Evolutionary conservation across 2,888 invertebrate genomes (phyloP), one percentile per base, ranked within the genome.

Genomic region (Tenthredo amoena): DNA sequence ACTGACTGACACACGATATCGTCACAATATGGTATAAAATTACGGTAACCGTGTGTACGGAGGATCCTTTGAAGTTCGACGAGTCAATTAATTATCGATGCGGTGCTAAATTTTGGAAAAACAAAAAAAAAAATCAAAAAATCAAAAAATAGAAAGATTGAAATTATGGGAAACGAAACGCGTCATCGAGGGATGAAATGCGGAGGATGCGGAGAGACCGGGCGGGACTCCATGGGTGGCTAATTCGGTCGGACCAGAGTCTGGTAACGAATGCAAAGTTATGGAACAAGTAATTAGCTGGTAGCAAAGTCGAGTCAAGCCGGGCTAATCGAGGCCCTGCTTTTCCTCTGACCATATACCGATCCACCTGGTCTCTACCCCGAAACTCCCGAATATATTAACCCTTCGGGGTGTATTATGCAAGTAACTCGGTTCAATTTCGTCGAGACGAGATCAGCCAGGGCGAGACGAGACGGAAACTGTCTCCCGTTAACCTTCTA

Each of bases 211-310:
- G 15, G 5, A 15, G 15, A 50, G 55, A 7, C 55, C n/a, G 55
- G 2, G 55, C n/a, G 55, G 2, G 55, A n/a, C 55, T 7, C 50
- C 5, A 5, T 21, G 21, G 12, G 2, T 12, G n/a, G 12, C 37
- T 21, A 43, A 43, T 21, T 37, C 9, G 12, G 9, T 58, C 21
- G 9, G 21, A 21, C n/a, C 9, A 58, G 26, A 26, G 62, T 3
- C 12, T 26, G 62, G 82, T 90, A 89, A 89, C 89, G 88, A 90
- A 89, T 90, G 89, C 87, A 89, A 90, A 90, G 86, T 90, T 90
- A 88, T 89, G 90, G 89, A 88, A 88, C 86, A 83, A 86, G 87
- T 90, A 90, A 90, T 90, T 89, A 89, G 89, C 89, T 86, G 85
- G 85, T 85, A 86, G 88, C 81, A 58, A 89, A 89, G 88, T 90